phyloP scores from a whole-genome alignment of 2,797 vertebrate genomes.

The Pteropus rufus region DNA sequence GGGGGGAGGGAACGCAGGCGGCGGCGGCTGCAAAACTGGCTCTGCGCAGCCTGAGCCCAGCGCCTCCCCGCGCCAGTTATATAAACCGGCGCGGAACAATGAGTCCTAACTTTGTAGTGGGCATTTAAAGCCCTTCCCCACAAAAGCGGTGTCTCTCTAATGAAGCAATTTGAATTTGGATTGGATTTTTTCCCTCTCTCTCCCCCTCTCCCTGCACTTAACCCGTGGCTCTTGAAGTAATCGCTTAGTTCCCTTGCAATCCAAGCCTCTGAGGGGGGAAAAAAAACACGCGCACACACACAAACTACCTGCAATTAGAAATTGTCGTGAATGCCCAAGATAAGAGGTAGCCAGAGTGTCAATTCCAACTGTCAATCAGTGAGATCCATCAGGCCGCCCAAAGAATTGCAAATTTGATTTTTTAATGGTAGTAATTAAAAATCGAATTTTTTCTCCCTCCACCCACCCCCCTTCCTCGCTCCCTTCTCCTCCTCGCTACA shows the following conservation, averaged over 20 bases:
- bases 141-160: constrained; percentile 94
- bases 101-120: constrained; percentile 90
- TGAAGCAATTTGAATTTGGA: constrained; percentile 97
- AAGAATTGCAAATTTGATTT: constrained; percentile 98
- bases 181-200: constrained; percentile 89
- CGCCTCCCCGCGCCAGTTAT: constrained; percentile 87
- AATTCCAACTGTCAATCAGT: constrained; percentile 99
- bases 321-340: constrained; percentile 94
- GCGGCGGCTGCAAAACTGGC: constrained; percentile 63
- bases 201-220: constrained; percentile 86
- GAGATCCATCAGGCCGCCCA: constrained; percentile 93
- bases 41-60: constrained; percentile 75
- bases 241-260: constrained; percentile 91
- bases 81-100: constrained; percentile 91
- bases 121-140: constrained; percentile 89
- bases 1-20: constrained; percentile 73
- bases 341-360: constrained; percentile 96
- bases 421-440: constrained; percentile 98
- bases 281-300: constrained; percentile 82
- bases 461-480: constrained; percentile 69
- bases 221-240: constrained; percentile 91
- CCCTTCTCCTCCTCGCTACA: constrained; percentile 82
- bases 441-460: constrained; percentile 88
- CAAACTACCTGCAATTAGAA: constrained; percentile 99
- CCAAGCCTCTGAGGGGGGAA: constrained; percentile 86